Evolutionary conservation across 2,797 vertebrate genomes (phyloP).

Genomic region (Iguana delicatissima): DNA sequence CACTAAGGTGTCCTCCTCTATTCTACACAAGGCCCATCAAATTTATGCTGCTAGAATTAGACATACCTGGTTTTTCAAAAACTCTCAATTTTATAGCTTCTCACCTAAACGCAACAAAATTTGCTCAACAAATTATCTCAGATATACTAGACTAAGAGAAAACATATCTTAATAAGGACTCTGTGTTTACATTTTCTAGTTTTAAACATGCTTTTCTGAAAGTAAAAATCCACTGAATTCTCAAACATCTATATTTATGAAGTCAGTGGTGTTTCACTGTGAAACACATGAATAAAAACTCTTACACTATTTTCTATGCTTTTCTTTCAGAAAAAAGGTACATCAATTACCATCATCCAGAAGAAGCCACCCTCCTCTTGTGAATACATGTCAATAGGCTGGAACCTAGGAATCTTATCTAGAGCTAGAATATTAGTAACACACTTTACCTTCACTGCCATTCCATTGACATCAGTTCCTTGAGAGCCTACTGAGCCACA

Average conservation of each 20-base stretch:
- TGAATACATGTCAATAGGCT: background rate
- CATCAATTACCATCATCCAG: background rate
- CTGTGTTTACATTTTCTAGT: background rate
- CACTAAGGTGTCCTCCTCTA: background rate
- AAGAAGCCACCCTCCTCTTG: background rate
- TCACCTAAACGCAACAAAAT: no score
- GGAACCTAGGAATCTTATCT: background rate
- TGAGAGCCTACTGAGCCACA: constrained; percentile 84
- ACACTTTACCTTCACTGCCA: constrained; percentile 88
- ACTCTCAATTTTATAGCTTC: background rate
- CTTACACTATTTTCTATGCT: background rate
- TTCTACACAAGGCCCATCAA: background rate
- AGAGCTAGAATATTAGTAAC: background rate
- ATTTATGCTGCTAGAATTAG: background rate
- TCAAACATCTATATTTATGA: background rate
- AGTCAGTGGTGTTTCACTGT: background rate
- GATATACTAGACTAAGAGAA: no score
- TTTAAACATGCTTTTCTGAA: background rate
- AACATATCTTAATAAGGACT: no score
- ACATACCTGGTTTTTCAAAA: background rate
- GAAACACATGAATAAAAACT: background rate
- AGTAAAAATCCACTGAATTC: background rate
- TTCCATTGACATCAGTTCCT: constrained; percentile 90
- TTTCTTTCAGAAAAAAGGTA: background rate
- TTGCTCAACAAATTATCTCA: no score